Evolutionary conservation across 1,140 invertebrate species (phyloP).

Genomic region (Atta texana): DNA sequence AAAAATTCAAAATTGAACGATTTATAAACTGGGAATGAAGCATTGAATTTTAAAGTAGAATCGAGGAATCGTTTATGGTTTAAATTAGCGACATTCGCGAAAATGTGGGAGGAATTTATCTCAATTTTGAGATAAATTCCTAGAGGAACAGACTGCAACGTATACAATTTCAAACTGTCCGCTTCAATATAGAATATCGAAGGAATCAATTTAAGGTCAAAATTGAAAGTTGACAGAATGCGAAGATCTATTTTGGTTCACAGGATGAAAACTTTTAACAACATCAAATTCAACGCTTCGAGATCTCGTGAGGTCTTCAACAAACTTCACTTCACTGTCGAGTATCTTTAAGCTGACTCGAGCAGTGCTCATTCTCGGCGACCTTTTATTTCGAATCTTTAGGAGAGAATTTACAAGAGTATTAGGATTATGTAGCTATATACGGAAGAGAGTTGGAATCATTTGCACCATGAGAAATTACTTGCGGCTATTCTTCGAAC

Average conservation of each 20-base stretch:
- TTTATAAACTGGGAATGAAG: not conserved
- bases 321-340: no score
- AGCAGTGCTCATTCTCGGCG: not conserved
- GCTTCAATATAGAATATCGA: not conserved
- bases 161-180: not conserved
- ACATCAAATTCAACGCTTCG: not conserved
- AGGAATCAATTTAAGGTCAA: not conserved
- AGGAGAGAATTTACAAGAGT: not conserved
- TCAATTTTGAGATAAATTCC: conserved; percentile 7
- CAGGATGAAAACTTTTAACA: not conserved
- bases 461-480: conserved; percentile 35
- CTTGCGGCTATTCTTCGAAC: conserved; percentile 9
- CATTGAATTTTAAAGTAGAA: conserved; percentile 22
- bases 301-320: not conserved
- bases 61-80: not conserved
- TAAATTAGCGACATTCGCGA: not conserved
- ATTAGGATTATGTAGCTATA: not conserved
- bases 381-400: conserved; percentile 12
- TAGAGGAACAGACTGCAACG: not conserved
- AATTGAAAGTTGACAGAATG: not conserved
- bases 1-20: conserved; percentile 31
- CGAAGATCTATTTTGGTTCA: not conserved
- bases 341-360: not conserved
- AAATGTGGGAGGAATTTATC: no score
- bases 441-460: not conserved